Base-by-base conservation (phyloP, 2,888 invertebrate species). In the Ceratothoa steindachneri region DNA sequence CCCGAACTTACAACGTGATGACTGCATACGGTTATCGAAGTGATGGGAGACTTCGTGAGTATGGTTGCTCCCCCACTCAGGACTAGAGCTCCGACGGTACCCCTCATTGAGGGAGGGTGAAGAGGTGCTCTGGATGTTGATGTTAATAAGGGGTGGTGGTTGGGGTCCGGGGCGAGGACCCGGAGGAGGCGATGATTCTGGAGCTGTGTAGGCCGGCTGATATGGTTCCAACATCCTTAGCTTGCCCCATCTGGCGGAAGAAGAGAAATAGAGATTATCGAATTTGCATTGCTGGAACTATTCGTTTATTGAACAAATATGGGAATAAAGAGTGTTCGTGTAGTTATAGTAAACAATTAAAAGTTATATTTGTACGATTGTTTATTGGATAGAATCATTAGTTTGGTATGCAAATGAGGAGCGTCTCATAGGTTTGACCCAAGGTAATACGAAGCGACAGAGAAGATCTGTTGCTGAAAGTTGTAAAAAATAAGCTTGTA, bases 211-310 rank as follows among this genome's bases (percentile, higher is more conserved):
- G 1, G 74, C 75, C 7, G 77, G 77, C 31, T 77, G 77, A 68
- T 77, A 77, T 2, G 77, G 77, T 67, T 77, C 77, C 73, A 77
- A 51, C 77, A 77, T 77, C 22, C 77, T 55, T 28, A 77, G 71
- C 7, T 77, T 77, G 9, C 77, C 77, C 77, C 77, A 77, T 31
- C 77, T 77, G 77, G 41, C 41, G 15, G 41, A 41, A 41, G 41
- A 41, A 41, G 41, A 41, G 15, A 41, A 41, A 41, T 41, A 41
- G 15, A n/a, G n/a, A n/a, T n/a, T n/a, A n/a, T n/a, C n/a, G n/a
- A n/a, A n/a, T n/a, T n/a, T n/a, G n/a, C n/a, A n/a, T n/a, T n/a
- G n/a, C n/a, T n/a, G n/a, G n/a, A n/a, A n/a, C n/a, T n/a, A n/a
- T n/a, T n/a, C n/a, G n/a, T n/a, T n/a, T n/a, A n/a, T n/a, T n/a